phyloP scores from a whole-genome alignment of 2,888 invertebrate genomes.

The Incurvaria masculella region DNA sequence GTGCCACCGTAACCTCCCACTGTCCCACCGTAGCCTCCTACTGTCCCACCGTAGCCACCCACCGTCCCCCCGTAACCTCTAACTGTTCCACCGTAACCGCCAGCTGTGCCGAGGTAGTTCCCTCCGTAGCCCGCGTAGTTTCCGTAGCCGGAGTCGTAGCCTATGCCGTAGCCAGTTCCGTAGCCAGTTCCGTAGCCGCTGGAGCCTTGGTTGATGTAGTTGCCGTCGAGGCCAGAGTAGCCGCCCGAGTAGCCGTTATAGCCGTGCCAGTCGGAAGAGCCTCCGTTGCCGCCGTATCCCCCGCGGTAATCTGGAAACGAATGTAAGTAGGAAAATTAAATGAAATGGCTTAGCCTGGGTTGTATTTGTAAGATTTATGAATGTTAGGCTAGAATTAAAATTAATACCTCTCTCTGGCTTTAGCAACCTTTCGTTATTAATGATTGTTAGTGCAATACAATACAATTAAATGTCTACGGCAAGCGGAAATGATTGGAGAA shows the following conservation, averaged over 20 bases:
- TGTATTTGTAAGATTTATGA: no score
- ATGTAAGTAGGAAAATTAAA: no score
- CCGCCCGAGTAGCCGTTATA: slow-evolving; percentile 20
- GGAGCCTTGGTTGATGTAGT: slow-evolving; percentile 24
- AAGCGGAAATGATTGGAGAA: no score
- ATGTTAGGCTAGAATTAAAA: no score
- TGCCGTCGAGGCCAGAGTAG: slow-evolving; percentile 31
- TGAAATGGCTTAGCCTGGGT: no score
- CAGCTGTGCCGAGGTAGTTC: slow-evolving; percentile 1
- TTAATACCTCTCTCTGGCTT: no score
- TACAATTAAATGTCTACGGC: no score
- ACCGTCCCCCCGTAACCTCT: not conserved
- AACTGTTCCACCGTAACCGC: slow-evolving; percentile 13
- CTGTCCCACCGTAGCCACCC: slow-evolving; percentile 2
- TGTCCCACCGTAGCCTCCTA: not conserved
- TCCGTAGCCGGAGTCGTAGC: slow-evolving; percentile 8
- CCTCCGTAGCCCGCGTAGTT: not conserved
- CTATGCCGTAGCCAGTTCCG: slow-evolving; percentile 13
- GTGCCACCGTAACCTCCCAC: slow-evolving; percentile 7
- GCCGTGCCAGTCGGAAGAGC: slow-evolving; percentile 7
- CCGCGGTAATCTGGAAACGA: slow-evolving; percentile 25
- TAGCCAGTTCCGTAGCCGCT: slow-evolving; percentile 12
- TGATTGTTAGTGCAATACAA: no score
- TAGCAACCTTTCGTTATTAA: no score
- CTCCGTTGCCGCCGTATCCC: slow-evolving; percentile 19